Percentiles rank a stretch among this genome's conserved stretches.
Evolutionary conservation across 2,888 invertebrate genomes (phyloP).

Genomic region (Nezara viridula): DNA sequence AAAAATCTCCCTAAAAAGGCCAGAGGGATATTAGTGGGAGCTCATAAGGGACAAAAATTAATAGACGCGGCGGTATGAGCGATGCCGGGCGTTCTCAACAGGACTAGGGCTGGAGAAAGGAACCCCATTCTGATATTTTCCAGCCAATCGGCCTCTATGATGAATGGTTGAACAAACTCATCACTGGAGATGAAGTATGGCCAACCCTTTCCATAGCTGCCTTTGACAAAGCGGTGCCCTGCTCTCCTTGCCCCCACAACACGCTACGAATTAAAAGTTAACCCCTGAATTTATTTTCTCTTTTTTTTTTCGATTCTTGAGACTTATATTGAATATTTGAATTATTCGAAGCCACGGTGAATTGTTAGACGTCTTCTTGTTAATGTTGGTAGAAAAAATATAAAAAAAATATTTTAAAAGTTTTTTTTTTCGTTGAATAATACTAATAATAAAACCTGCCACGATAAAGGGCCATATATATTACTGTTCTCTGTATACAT

Average conservation of each 20-base stretch:
- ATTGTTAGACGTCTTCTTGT: too few species aligned
- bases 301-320: background rate
- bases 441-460: too few species aligned
- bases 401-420: too few species aligned
- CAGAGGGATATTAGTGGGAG: background rate
- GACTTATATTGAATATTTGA: too few species aligned
- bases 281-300: background rate
- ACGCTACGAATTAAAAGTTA: background rate
- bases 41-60: constrained; percentile 10
- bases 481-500: too few species aligned
- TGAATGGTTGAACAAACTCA: constrained; percentile 47
- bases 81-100: background rate
- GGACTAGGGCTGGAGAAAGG: background rate
- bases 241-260: background rate
- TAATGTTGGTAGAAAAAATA: too few species aligned
- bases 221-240: constrained; percentile 23
- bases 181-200: constrained; percentile 43
- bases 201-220: constrained; percentile 39
- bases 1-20: constrained; percentile 17
- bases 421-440: too few species aligned
- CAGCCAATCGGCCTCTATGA: constrained; percentile 22
- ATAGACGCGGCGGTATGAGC: background rate
- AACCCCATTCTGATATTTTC: constrained; percentile 26
- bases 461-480: too few species aligned
- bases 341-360: too few species aligned